A percentile compares a stretch with the other conserved stretches of the same genome.
These are phyloP conservation scores for Amphiprion ocellaris DNA, from an alignment of 2,113 vertebrate species.

Conservation along the genomic window DNA sequence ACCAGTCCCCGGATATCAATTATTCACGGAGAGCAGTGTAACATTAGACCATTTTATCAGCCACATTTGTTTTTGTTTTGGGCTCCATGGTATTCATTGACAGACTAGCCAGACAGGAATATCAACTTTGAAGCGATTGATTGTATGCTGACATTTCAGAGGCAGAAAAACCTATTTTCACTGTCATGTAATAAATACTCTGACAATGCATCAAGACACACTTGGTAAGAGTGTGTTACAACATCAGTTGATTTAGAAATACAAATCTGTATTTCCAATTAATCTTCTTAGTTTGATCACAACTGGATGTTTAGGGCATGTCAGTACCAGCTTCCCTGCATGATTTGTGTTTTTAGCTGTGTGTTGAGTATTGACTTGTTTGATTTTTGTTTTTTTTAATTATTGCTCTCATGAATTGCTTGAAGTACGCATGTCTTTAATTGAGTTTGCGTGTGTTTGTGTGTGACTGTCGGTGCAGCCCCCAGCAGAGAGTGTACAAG, in stretches of 20 bases:
- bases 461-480: slow-evolving; percentile 88
- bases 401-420: slow-evolving; percentile 69
- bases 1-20: slow-evolving; percentile 74
- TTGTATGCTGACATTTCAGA: slow-evolving; percentile 78
- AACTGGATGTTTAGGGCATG: slow-evolving; percentile 76
- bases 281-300: slow-evolving; percentile 40
- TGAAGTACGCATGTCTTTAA: slow-evolving; percentile 81
- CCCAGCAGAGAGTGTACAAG: slow-evolving; percentile 81
- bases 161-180: slow-evolving; percentile 69
- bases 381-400: slow-evolving; percentile 41
- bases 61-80: slow-evolving; percentile 85
- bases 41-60: slow-evolving; percentile 77
- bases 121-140: slow-evolving; percentile 82
- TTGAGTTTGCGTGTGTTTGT: slow-evolving; percentile 79
- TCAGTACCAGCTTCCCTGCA: slow-evolving; percentile 73
- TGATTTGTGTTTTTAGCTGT: slow-evolving; percentile 67
- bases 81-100: slow-evolving; percentile 77
- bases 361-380: slow-evolving; percentile 57
- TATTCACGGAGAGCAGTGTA: slow-evolving; percentile 78
- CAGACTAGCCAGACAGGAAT: slow-evolving; percentile 74
- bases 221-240: slow-evolving; percentile 55
- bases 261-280: slow-evolving; percentile 53
- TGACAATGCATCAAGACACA: slow-evolving; percentile 48
- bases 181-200: slow-evolving; percentile 74
- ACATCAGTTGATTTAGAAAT: slow-evolving; percentile 45